These are phyloP conservation scores for Baronia brevicornis DNA, from an alignment of 2,888 invertebrate genomes.

Conservation along the genomic window DNA sequence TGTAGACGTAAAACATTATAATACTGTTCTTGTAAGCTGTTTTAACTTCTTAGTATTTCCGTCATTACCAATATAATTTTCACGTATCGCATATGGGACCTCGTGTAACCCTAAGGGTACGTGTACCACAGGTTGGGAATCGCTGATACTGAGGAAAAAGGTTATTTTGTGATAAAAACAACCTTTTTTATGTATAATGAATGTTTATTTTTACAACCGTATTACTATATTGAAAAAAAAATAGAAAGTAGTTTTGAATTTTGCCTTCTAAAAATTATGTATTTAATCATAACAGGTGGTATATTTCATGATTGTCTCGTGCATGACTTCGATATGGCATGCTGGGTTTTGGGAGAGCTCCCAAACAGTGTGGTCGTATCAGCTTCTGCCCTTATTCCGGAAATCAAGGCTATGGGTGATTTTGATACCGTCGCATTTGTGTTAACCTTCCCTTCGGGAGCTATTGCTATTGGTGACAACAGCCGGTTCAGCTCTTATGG, in stretches of 20 bases:
- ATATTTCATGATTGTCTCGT: constrained; percentile 82
- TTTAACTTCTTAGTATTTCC: no score
- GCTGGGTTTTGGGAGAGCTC: constrained; percentile 78
- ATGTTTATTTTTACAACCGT: background rate
- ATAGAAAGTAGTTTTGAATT: no score
- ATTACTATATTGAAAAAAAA: constrained; percentile 1
- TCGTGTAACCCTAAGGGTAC: no score
- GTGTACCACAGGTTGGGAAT: no score
- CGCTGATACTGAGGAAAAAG: no score
- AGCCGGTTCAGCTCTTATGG: constrained; percentile 78
- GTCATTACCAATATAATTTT: no score
- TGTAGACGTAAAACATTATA: no score
- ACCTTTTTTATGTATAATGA: background rate
- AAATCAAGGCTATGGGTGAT: constrained; percentile 76
- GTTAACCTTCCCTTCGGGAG: constrained; percentile 78
- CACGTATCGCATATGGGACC: no score
- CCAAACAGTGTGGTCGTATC: constrained; percentile 73
- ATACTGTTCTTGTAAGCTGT: no score
- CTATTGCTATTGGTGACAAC: constrained; percentile 77
- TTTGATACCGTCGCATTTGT: constrained; percentile 78
- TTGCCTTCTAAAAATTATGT: background rate
- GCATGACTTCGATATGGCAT: constrained; percentile 80
- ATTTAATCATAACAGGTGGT: constrained; percentile 61
- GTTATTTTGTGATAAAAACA: no score
- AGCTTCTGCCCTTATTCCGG: constrained; percentile 74